phyloP scores from a whole-genome alignment of 2,797 vertebrate species.

The Graptemys geographica region DNA sequence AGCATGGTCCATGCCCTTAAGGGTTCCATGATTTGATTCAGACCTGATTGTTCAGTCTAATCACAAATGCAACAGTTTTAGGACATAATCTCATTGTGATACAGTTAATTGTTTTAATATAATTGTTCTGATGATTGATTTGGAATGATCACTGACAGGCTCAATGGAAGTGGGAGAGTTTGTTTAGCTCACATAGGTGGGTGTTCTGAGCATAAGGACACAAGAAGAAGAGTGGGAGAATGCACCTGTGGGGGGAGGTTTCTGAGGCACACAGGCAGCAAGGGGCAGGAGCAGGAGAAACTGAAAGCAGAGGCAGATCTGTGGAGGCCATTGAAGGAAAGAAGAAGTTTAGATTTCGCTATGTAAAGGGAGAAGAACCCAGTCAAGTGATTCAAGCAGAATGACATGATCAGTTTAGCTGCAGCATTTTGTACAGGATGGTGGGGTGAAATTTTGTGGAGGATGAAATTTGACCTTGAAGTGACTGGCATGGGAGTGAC shows the following conservation, averaged over 20 bases:
- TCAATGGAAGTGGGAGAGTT: background rate
- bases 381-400: background rate
- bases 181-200: background rate
- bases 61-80: background rate
- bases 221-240: background rate
- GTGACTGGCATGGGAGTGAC: background rate
- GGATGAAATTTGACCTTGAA: background rate
- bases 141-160: background rate
- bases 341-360: background rate
- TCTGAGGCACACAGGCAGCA: background rate
- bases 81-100: background rate
- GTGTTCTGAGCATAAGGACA: background rate
- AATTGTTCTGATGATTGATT: background rate
- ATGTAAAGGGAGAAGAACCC: background rate
- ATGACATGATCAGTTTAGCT: background rate
- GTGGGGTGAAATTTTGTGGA: rapidly evolving
- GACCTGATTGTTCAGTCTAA: background rate
- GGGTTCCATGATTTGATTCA: background rate
- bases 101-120: background rate
- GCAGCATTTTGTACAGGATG: background rate
- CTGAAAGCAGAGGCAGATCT: background rate
- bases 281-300: background rate
- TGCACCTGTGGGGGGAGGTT: background rate
- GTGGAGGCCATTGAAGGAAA: background rate
- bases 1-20: background rate